Conservation (phyloP, 2,888 invertebrate species). For the Smittia sp. region DNA sequence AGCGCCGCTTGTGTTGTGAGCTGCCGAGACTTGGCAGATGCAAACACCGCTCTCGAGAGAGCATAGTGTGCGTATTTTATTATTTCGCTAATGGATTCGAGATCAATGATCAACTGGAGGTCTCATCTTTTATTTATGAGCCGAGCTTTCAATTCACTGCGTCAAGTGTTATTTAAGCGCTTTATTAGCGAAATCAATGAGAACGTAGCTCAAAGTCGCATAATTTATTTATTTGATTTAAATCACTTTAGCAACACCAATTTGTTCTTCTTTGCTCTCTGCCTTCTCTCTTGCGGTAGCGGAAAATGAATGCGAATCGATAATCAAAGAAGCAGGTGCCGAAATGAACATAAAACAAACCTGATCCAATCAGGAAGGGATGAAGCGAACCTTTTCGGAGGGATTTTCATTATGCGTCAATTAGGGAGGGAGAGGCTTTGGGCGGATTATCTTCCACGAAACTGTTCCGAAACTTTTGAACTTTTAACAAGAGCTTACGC, state of each 20-base stretch:
- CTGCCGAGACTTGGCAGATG: no score
- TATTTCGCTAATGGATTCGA: constrained; percentile 17
- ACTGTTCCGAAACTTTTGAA: no score
- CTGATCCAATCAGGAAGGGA: constrained; percentile 17
- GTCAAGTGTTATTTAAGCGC: not conserved
- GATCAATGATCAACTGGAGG: constrained; percentile 35
- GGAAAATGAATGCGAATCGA: constrained; percentile 17
- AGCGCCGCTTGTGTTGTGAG: no score
- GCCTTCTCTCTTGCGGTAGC: not conserved
- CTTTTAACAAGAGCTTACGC: no score
- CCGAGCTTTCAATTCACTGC: not conserved
- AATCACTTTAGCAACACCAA: constrained; percentile 20
- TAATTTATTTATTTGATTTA: constrained; percentile 32
- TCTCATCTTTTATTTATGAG: constrained; percentile 38
- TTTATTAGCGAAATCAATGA: constrained; percentile 10
- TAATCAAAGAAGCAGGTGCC: constrained; percentile 34
- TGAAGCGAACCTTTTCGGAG: not conserved
- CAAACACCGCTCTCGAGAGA: no score
- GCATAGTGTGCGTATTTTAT: not conserved
- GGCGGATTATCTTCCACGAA: no score
- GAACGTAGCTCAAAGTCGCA: not conserved
- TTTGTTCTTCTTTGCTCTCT: not conserved
- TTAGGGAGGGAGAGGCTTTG: not conserved
- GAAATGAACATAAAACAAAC: not conserved
- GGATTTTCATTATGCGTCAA: constrained; percentile 9